Base-by-base conservation (phyloP, 2,797 vertebrate genomes). In the Cryptoprocta ferox region DNA sequence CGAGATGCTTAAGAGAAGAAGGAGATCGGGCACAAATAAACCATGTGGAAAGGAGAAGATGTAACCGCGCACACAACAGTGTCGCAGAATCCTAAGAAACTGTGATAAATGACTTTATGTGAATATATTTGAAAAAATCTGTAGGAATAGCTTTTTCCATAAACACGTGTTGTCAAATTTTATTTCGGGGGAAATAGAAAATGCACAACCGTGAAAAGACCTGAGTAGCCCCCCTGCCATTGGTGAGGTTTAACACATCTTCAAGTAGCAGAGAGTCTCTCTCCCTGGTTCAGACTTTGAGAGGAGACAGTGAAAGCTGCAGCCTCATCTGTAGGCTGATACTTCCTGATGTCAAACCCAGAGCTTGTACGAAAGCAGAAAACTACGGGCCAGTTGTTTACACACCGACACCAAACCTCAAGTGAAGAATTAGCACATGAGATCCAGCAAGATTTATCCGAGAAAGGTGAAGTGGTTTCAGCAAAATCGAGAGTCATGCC, bases 1-100 rank as follows among this genome's bases (percentile, higher is more conserved):
- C 6, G 9, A 28, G 5, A 18, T 32, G n/a, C 37, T 3, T 53
- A 26, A 5, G 32, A 24, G 32, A 12, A 63, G 86, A 35, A 35
- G 42, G 28, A 48, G 50, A n/a, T 3, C 59, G 19, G 26, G 5
- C 48, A n/a, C 18, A 21, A 13, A 14, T 1, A 35, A 24, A 21
- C 7, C 8, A 24, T 6, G 4, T 4, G 13, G 59, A 8, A 30
- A 24, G 45, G 39, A 12, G 18, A 37, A 4, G 12, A 15, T 16
- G 1, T 0, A 9, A 2, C 32, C n/a, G 10, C 0, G 18, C 3
- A 18, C 5, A 2, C 30, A 1, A 0, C 0, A 1, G 24, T 3
- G 16, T 0, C 1, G 11, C 1, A 3, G 1, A 13, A 6, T 3
- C 11, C 5, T 28, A 4, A 8, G 48, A 0, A 2, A 10, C 1